Base-by-base conservation (phyloP, 1,140 invertebrate species). In the Drosophila miranda region DNA sequence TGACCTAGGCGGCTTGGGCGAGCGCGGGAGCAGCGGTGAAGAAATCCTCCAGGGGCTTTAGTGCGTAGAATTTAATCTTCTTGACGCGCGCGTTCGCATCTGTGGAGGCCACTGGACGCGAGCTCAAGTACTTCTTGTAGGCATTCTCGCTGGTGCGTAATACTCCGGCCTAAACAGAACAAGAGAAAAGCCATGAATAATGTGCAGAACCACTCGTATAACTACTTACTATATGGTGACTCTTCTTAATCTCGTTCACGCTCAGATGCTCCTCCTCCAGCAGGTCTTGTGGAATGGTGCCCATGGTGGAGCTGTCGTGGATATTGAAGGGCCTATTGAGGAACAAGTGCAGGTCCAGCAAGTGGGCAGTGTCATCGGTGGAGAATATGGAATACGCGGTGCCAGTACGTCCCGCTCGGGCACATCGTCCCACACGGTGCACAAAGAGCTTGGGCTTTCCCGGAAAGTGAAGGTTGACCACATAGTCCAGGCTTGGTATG, bases 401-500 rank as follows among this genome's bases (percentile, higher is more conserved):
- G 26, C 99, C 99, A 53, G 93, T 94, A 34, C 97, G 93, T 6
- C 98, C 98, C 56, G 98, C 99, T 78, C 99, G 93, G 7, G 99
- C 99, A 92, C 99, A 99, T 77, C 99, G 94, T 79, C 98, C 99
- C 59, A 99, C 99, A 94, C 99, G 94, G 92, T 99, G 99, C 23
- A 99, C 96, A 93, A 99, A 99, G 8, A 99, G 92, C 92, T 99
- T 99, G 0, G 97, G 94, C 91, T 98, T 99, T 0, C 96, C 95
- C 0, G 99, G 99, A 90, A 99, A 99, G 93, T 99, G 96, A 79
- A 95, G 98, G 91, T 99, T 99, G 45, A 99, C 98, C 4, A 99
- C 98, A 89, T 96, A 97, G 89, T 99, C 98, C 58, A 99, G 91
- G 63, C 97, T 93, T 0, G 99, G 99, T 89, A 99, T 97, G 91